phyloP scores from a whole-genome alignment of 2,888 invertebrate genomes.

The Nebria brevicollis region DNA sequence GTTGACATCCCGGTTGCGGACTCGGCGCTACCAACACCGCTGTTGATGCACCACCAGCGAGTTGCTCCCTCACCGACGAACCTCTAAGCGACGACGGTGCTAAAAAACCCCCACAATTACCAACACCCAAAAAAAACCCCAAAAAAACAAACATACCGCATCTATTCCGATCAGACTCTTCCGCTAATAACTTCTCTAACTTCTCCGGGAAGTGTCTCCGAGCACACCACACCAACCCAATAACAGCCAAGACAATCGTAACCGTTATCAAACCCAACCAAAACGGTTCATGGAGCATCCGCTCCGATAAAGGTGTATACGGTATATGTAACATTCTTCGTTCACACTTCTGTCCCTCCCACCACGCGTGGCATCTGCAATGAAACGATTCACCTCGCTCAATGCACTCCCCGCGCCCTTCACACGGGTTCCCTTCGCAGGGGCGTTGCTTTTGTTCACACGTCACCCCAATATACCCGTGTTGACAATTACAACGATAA shows the following conservation, averaged over 20 bases:
- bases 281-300: conserved; percentile 88
- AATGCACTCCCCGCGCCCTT: conserved; percentile 78
- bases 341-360: conserved; percentile 73
- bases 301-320: conserved; percentile 77
- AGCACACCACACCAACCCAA: conserved; percentile 85
- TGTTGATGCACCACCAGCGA: conserved; percentile 65
- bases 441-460: conserved; percentile 77
- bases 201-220: conserved; percentile 88
- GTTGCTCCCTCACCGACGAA: conserved; percentile 70
- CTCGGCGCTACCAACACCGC: conserved; percentile 61
- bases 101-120: not conserved
- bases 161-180: conserved; percentile 79
- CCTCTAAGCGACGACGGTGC: conserved; percentile 62
- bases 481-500: conserved; percentile 73
- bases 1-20: conserved; percentile 67
- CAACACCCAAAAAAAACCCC: not conserved
- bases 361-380: conserved; percentile 74
- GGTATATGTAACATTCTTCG: conserved; percentile 74
- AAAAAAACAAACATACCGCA: conserved; percentile 65
- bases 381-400: conserved; percentile 46
- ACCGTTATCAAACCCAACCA: conserved; percentile 90
- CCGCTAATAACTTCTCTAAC: conserved; percentile 83
- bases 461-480: conserved; percentile 73
- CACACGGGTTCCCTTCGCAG: conserved; percentile 79
- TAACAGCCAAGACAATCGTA: conserved; percentile 79